phyloP scores from a whole-genome alignment of 1,140 invertebrate species.

The Lasaia peninsularis region DNA sequence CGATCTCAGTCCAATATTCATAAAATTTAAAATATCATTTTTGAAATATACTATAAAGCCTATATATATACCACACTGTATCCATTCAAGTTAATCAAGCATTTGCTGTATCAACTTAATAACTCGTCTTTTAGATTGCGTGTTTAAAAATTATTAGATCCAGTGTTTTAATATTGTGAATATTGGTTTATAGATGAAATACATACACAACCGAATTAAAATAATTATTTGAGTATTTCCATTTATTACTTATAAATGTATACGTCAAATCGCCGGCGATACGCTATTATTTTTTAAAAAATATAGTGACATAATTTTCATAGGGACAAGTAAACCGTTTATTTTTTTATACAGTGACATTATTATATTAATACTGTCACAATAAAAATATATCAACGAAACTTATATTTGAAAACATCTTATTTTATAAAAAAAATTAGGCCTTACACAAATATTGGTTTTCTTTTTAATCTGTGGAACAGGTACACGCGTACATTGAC shows the following conservation, averaged over 20 bases:
- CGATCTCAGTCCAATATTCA: neutral
- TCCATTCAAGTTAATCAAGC: no score
- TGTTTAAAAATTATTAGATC: no score
- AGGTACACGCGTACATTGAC: conserved; percentile 66
- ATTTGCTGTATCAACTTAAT: no score
- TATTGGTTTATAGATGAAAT: neutral
- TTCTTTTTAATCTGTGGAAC: conserved; percentile 48
- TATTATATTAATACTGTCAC: no score
- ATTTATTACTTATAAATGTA: neutral
- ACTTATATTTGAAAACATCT: conserved; percentile 15
- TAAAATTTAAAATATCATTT: neutral
- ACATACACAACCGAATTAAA: neutral
- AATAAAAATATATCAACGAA: no score
- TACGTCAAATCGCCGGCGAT: neutral
- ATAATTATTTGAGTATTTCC: conserved; percentile 1
- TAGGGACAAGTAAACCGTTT: no score
- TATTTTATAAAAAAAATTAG: conserved; percentile 44
- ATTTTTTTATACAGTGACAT: no score
- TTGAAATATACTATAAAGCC: no score
- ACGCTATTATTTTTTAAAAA: neutral
- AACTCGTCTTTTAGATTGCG: no score
- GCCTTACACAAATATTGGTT: conserved; percentile 48
- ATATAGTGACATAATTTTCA: neutral
- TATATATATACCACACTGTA: neutral
- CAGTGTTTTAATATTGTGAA: neutral